Evolutionary conservation across 2,797 vertebrate genomes (phyloP).

Genomic region (Potorous gilbertii): DNA sequence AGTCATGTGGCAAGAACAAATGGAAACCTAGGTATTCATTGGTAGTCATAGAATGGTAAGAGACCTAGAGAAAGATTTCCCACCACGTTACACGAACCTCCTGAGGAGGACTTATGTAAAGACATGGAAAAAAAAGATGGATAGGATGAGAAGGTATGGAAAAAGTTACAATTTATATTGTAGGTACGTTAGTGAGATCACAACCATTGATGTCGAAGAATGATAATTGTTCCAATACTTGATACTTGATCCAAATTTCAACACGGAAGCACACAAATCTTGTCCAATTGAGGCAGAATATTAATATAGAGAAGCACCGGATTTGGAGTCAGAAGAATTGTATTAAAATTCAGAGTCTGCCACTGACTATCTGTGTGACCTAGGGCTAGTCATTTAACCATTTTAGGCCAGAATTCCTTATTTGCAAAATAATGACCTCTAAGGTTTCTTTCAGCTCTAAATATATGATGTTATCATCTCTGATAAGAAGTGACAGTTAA

Average conservation of each 20-base stretch:
- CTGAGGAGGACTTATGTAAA: not conserved
- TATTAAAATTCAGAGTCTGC: not conserved
- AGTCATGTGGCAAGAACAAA: not conserved
- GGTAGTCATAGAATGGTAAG: not conserved
- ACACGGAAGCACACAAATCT: not conserved
- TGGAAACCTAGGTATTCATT: not conserved
- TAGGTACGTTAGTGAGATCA: not conserved
- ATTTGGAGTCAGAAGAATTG: not conserved
- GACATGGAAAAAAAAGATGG: no score
- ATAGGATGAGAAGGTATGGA: not conserved
- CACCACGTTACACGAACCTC: not conserved
- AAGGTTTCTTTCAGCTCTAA: constrained; percentile 48
- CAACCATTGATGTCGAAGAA: not conserved
- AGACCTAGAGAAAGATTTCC: not conserved
- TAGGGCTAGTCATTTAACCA: not conserved
- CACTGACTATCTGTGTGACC: not conserved
- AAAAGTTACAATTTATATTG: not conserved
- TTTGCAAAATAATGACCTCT: not conserved
- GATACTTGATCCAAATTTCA: not conserved
- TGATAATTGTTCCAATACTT: not conserved
- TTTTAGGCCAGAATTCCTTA: not conserved
- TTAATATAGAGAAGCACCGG: not conserved
- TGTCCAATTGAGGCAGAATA: not conserved
- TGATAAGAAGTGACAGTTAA: not conserved
- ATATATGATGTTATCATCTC: constrained; percentile 32